phyloP scores from a whole-genome alignment of 1,140 invertebrate species.

The Nasonia vitripennis region DNA sequence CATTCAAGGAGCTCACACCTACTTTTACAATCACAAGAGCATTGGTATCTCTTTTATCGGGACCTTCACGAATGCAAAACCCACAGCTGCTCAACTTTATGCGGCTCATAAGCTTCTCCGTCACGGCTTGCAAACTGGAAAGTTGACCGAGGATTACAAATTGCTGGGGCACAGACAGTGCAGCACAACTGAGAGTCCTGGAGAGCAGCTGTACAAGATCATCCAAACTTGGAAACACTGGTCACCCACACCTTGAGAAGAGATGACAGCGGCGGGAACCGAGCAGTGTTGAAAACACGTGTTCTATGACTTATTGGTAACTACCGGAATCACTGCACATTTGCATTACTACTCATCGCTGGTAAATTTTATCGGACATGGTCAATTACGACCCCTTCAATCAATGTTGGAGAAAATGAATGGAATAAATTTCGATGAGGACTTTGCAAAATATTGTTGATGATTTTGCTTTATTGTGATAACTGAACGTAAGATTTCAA shows the following conservation, averaged over 20 bases:
- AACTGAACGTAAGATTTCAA: too few species aligned
- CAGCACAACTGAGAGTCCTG: constrained; percentile 81
- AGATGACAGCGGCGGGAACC: too few species aligned
- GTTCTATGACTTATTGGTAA: too few species aligned
- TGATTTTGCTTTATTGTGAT: too few species aligned
- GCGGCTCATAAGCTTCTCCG: constrained; percentile 78
- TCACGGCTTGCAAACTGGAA: constrained; percentile 77
- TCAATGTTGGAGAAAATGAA: too few species aligned
- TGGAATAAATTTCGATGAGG: too few species aligned
- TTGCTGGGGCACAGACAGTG: constrained; percentile 83
- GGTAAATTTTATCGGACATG: too few species aligned
- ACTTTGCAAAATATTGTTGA: too few species aligned
- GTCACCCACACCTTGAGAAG: constrained; percentile 39
- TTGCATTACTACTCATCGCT: too few species aligned
- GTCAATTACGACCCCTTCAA: too few species aligned
- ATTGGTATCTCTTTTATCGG: constrained; percentile 84
- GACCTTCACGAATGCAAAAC: constrained; percentile 39
- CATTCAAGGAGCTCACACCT: constrained; percentile 82
- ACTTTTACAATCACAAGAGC: constrained; percentile 81
- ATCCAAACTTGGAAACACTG: constrained; percentile 82
- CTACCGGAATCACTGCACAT: too few species aligned
- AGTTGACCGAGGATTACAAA: constrained; percentile 79
- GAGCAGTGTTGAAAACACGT: too few species aligned
- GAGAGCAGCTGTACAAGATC: constrained; percentile 77
- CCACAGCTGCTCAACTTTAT: constrained; percentile 73